Evolutionary conservation across 2,888 invertebrate genomes (phyloP).

Genomic region (Melinaea menophilus): DNA sequence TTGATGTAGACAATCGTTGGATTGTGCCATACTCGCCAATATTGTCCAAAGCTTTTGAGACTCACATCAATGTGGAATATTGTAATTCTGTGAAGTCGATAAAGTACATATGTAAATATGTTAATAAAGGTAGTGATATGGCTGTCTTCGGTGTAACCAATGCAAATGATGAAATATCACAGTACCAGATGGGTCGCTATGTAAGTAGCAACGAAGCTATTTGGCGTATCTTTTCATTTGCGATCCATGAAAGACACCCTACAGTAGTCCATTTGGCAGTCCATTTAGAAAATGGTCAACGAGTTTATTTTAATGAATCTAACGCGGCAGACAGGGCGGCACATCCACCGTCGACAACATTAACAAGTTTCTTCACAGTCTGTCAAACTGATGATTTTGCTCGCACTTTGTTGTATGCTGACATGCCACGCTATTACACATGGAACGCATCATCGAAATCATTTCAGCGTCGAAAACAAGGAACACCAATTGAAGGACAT

Average conservation of each 20-base stretch:
- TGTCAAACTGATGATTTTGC: conserved; percentile 36
- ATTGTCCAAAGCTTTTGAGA: conserved; percentile 30
- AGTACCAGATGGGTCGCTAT: conserved; percentile 36
- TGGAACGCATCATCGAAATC: conserved; percentile 34
- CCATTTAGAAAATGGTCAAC: background rate
- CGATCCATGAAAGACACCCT: too few species aligned
- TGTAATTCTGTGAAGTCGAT: conserved; percentile 28
- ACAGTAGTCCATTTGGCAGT: too few species aligned
- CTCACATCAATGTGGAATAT: conserved; percentile 28
- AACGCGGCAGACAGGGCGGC: conserved; percentile 31
- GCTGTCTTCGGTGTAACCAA: conserved; percentile 28
- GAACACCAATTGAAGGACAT: conserved; percentile 31
- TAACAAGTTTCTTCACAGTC: conserved; percentile 34
- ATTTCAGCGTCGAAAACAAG: conserved; percentile 33
- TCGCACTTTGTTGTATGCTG: conserved; percentile 35
- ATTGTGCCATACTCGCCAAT: conserved; percentile 35
- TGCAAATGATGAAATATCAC: conserved; percentile 33
- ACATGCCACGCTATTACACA: conserved; percentile 36
- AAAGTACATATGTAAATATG: conserved; percentile 41
- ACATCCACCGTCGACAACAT: conserved; percentile 33
- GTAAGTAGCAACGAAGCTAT: conserved; percentile 36
- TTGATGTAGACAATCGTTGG: conserved; percentile 34
- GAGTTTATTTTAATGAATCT: conserved; percentile 24
- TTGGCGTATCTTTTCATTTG: conserved; percentile 34
- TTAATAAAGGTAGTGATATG: conserved; percentile 34